These are phyloP conservation scores for Gasterosteus nipponicus DNA, from an alignment of 2,113 vertebrate genomes.

Conservation along the genomic window DNA sequence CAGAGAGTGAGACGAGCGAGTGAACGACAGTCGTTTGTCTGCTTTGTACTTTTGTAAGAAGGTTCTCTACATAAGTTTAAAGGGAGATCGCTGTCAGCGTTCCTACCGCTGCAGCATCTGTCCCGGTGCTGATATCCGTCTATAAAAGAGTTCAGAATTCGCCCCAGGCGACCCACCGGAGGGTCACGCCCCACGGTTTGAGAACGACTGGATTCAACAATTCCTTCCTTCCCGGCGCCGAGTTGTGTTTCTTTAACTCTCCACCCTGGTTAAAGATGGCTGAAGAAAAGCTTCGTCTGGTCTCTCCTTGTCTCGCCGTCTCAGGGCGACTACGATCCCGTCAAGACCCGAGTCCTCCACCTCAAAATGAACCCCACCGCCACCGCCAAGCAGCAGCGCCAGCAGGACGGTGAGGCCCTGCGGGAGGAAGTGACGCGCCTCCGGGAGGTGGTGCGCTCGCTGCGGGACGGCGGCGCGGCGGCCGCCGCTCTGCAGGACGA, in stretches of 20 bases:
- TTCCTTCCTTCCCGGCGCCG: too few species aligned
- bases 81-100: conserved; percentile 32
- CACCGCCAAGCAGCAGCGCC: conserved; percentile 86
- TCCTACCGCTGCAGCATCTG: too few species aligned
- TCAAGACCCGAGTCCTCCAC: conserved; percentile 90
- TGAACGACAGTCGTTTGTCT: too few species aligned
- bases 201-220: too few species aligned
- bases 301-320: conserved; percentile 14
- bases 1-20: too few species aligned
- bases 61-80: conserved; percentile 11
- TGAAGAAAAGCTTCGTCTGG: too few species aligned
- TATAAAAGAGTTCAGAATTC: background rate
- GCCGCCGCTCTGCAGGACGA: conserved; percentile 43
- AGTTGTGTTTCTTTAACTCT: too few species aligned
- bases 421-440: conserved; percentile 87
- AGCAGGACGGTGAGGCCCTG: conserved; percentile 84
- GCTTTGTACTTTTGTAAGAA: too few species aligned
- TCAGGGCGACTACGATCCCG: conserved; percentile 91
- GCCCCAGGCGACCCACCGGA: too few species aligned
- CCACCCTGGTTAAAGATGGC: too few species aligned
- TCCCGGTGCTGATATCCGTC: conserved; percentile 40
- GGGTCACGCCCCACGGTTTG: too few species aligned
- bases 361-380: conserved; percentile 89
- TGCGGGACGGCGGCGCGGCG: conserved; percentile 81
- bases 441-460: conserved; percentile 80